phyloP scores from a whole-genome alignment of 2,797 vertebrate genomes.

The Siniperca scherzeri region DNA sequence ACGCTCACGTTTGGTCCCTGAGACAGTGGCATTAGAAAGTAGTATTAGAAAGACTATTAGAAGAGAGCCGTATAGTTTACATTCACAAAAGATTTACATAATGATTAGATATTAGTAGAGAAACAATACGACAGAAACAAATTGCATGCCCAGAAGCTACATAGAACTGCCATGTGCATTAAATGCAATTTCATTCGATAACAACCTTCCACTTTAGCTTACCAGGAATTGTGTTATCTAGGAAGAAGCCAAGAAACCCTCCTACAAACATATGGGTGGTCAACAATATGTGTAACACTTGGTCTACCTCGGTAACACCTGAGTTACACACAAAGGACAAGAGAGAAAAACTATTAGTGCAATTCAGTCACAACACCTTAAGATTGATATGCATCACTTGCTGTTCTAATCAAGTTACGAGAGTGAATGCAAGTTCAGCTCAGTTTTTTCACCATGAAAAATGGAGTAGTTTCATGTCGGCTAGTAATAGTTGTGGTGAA shows the following conservation, averaged over 20 bases:
- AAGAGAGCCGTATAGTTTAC: background rate
- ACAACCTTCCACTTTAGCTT: slow-evolving; percentile 24
- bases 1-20: slow-evolving; percentile 90
- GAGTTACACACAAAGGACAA: slow-evolving; percentile 12
- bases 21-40: background rate
- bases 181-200: slow-evolving; percentile 2
- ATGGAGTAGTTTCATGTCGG: no score
- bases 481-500: background rate
- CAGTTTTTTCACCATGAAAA: background rate
- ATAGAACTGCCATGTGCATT: no score
- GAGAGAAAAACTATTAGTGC: background rate
- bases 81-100: background rate
- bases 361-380: background rate
- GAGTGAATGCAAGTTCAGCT: background rate
- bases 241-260: slow-evolving; percentile 92
- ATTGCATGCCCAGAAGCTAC: background rate
- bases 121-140: background rate
- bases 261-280: slow-evolving; percentile 96
- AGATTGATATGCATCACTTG: background rate
- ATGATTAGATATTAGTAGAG: background rate
- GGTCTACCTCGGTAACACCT: slow-evolving; percentile 92
- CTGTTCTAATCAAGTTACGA: background rate
- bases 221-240: slow-evolving; percentile 97
- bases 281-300: slow-evolving; percentile 90
- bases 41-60: slow-evolving; percentile 7